Conservation (phyloP, 2,888 invertebrate species). For the Orchesella flavescens region DNA sequence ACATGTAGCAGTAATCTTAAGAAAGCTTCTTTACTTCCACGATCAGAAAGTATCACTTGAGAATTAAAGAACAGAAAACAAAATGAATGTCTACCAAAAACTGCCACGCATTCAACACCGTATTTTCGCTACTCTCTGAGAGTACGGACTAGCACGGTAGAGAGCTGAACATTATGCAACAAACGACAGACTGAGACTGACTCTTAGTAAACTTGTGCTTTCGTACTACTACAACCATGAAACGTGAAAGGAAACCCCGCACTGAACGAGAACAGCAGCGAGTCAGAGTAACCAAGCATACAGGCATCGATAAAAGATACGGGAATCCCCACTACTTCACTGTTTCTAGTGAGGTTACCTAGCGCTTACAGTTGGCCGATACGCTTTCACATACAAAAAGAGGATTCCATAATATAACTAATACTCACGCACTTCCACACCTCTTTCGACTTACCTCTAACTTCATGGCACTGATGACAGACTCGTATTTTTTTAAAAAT, state of each 20-base stretch:
- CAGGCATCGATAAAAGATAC: background rate
- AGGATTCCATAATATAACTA: too few relatives aligned
- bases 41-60: background rate
- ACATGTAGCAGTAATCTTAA: background rate
- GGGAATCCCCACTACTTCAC: too few relatives aligned
- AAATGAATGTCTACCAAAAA: conserved; percentile 7
- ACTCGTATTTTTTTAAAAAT: too few relatives aligned
- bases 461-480: too few relatives aligned
- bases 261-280: background rate
- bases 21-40: too few relatives aligned
- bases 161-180: conserved; percentile 38
- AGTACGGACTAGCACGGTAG: background rate
- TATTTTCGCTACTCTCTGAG: background rate
- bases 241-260: background rate
- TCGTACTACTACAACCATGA: conserved; percentile 3
- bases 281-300: background rate
- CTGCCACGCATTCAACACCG: background rate
- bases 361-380: background rate
- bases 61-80: conserved; percentile 11
- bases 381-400: background rate
- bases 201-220: conserved; percentile 6
- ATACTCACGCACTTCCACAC: too few relatives aligned
- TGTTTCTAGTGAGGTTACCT: background rate
- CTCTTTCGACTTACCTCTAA: too few relatives aligned
- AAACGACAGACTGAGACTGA: conserved; percentile 47